These are phyloP conservation scores for Agrotis exclamationis DNA, from an alignment of 2,888 invertebrate genomes.

Conservation along the genomic window DNA sequence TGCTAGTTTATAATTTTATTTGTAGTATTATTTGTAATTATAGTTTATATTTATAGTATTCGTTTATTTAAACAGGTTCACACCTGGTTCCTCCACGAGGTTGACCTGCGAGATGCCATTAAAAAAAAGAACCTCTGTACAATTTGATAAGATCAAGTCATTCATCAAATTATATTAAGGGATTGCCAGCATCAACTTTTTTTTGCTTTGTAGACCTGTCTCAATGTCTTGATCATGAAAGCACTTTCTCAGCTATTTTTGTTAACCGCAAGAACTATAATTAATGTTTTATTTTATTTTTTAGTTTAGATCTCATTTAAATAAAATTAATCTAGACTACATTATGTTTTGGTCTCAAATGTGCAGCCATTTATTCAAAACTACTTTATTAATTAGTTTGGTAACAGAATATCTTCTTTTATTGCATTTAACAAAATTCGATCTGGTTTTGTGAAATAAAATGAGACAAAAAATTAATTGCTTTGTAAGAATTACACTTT, in stretches of 20 bases:
- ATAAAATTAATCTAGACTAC: slow-evolving; percentile 25
- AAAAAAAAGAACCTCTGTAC: no score
- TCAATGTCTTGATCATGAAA: background rate
- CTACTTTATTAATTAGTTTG: background rate
- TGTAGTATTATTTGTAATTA: no score
- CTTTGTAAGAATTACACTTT: slow-evolving; percentile 5
- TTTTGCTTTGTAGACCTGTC: no score
- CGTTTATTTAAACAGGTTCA: no score
- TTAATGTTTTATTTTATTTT: background rate
- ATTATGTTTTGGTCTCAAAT: slow-evolving; percentile 26
- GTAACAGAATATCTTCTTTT: background rate
- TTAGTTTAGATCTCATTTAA: slow-evolving; percentile 4
- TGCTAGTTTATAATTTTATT: no score
- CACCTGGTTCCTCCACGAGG: no score
- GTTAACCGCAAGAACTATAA: background rate
- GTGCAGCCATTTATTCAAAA: background rate
- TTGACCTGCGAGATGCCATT: no score
- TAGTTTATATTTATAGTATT: no score
- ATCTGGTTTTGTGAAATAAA: background rate
- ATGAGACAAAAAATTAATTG: no score
- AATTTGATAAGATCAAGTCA: no score
- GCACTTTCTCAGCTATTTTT: background rate
- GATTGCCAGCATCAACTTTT: no score
- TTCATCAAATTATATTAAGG: no score
- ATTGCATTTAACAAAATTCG: background rate